Percentiles rank a stretch among this genome's conserved stretches.
Conservation (phyloP, 2,113 vertebrate species). For the Andinoacara biseriatus region DNA sequence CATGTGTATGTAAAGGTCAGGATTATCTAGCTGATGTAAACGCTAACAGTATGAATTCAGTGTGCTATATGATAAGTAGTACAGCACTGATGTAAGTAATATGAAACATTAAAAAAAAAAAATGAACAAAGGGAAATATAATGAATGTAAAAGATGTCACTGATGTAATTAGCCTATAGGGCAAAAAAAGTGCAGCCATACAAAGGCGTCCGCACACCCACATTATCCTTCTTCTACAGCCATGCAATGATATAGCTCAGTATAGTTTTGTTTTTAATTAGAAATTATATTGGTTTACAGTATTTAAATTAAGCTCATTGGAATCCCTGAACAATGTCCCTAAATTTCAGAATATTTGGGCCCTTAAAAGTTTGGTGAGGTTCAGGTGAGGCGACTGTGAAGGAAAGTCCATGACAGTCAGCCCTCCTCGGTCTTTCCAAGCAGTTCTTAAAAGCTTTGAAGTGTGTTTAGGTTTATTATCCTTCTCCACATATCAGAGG, state of each 20-base stretch:
- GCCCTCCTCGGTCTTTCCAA: not conserved
- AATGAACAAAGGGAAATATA: not conserved
- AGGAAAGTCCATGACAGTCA: not conserved
- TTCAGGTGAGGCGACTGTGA: not conserved
- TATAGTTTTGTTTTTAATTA: too few relatives aligned
- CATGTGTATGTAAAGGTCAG: not conserved
- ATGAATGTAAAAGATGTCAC: not conserved
- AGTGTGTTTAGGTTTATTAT: not conserved
- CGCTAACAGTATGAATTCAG: conserved; percentile 44
- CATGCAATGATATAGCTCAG: too few relatives aligned
- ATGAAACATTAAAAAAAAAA: conserved; percentile 39
- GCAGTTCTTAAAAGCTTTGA: not conserved
- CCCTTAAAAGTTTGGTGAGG: not conserved
- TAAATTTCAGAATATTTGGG: not conserved
- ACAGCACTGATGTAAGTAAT: conserved; percentile 46
- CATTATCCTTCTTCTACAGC: too few relatives aligned
- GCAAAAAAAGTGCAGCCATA: too few relatives aligned
- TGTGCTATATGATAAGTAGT: not conserved
- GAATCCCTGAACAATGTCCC: too few relatives aligned
- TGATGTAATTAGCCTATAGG: not conserved
- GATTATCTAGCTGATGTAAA: conserved; percentile 42
- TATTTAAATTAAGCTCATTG: too few relatives aligned
- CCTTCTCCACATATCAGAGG: not conserved
- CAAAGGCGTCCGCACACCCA: too few relatives aligned
- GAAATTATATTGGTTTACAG: too few relatives aligned